phyloP scores from a whole-genome alignment of 2,113 vertebrate genomes.

The Dicaeum eximium region DNA sequence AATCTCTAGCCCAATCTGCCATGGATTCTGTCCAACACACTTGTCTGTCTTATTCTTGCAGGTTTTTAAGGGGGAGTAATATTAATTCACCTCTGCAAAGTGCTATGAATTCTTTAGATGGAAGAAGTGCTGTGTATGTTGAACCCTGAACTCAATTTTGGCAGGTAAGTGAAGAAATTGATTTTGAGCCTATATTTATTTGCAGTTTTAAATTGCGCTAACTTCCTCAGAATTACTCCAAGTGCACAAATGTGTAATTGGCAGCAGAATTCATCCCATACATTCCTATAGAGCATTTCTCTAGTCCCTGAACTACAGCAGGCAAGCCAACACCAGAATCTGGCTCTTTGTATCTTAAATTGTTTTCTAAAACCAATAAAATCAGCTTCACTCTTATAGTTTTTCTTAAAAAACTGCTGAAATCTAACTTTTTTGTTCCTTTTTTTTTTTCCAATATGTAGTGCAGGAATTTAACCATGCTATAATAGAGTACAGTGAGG shows the following conservation, averaged over 20 bases:
- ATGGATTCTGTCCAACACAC: neutral
- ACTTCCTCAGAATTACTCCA: constrained; percentile 18
- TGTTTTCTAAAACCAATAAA: neutral
- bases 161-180: constrained; percentile 42
- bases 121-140: neutral
- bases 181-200: constrained; percentile 52
- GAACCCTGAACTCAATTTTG: constrained; percentile 36
- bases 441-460: neutral
- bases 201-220: constrained; percentile 30
- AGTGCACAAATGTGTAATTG: neutral
- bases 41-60: neutral
- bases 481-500: neutral
- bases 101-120: constrained; percentile 20
- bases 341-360: neutral
- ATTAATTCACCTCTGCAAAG: constrained; percentile 37
- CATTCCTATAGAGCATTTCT: neutral
- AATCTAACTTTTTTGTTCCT: neutral
- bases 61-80: constrained; percentile 6
- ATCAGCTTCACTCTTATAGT: neutral
- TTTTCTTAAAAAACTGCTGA: neutral
- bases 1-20: neutral
- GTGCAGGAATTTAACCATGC: neutral
- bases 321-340: neutral
- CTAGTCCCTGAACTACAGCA: neutral
- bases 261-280: neutral